Evolutionary conservation across 2,797 vertebrate genomes (phyloP), one percentile per base, ranked within the genome.

Genomic region (Eulemur rubriventer): DNA sequence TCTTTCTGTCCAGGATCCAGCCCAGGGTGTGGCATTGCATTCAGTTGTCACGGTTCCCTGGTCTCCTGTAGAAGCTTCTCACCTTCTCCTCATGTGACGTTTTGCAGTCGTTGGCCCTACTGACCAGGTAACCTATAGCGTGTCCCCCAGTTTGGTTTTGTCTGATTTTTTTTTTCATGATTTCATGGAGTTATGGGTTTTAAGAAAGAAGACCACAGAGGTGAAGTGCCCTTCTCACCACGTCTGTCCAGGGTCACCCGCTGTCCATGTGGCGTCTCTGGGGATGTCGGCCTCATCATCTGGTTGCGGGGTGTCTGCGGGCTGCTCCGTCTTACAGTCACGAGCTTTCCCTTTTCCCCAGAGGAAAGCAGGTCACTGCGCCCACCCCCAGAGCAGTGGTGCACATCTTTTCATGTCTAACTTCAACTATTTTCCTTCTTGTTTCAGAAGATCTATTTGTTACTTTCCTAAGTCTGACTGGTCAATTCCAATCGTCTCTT

Each of bases 211-310:
- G 14, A 78, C 20, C 4, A 61, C 18, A 86, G n/a, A 70, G 14
- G 33, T 20, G 16, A n/a, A 41, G 52, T 5, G 2, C 20, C 3
- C 24, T 46, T 48, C 33, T 70, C 28, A 30, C 35, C 73, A 75
- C 2, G 1, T 9, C 30, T 14, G n/a, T 35, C 17, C 18, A 38
- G 52, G 35, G 30, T 1, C 16, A 26, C 11, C 11, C 0, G n/a
- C 16, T 11, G n/a, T 14, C 38, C 72, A 46, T 1, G 22, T 52
- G 59, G 2, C 8, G 24, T 46, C 6, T 82, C 59, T 55, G 52
- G 18, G 14, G 30, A n/a, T 7, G 7, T 38, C 41, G 7, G 35
- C 26, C n/a, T 17, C 5, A 28, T 55, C 24, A 22, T 6, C 12
- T 33, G 24, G 33, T 30, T 33, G 43, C 17, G 0, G 59, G 17